Evolutionary conservation across 2,113 vertebrate species (phyloP).

Genomic region (Megaceryle torquata): DNA sequence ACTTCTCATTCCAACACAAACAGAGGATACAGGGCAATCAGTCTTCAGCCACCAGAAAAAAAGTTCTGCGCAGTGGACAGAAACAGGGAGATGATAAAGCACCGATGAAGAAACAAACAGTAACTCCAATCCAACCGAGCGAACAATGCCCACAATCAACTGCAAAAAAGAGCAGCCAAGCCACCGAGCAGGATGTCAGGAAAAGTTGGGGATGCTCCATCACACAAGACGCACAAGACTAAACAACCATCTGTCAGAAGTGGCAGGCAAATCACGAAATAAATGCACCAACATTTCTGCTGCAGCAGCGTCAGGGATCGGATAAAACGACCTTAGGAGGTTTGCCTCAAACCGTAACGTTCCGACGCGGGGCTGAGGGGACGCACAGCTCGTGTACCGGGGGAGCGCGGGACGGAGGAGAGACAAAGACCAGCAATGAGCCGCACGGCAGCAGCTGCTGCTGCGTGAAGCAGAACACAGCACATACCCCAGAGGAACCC

Average conservation of each 20-base stretch:
- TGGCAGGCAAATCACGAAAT: not conserved
- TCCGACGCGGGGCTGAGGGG: not conserved
- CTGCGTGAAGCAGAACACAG: rapidly evolving
- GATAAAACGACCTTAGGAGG: not conserved
- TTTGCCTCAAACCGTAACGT: not conserved
- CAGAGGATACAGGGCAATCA: conserved; percentile 16
- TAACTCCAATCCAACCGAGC: not conserved
- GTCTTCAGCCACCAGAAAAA: not conserved
- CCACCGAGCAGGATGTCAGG: not conserved
- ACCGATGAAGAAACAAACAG: conserved; percentile 48
- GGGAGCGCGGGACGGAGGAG: not conserved
- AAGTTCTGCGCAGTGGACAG: not conserved
- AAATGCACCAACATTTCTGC: not conserved
- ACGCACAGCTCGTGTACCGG: rapidly evolving
- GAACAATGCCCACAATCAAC: conserved; percentile 40
- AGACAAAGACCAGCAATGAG: not conserved
- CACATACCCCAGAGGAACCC: rapidly evolving
- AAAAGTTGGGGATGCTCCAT: conserved; percentile 48
- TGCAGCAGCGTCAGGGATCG: not conserved
- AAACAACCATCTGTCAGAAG: conserved; percentile 6
- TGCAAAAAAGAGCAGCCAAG: not conserved
- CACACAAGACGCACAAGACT: not conserved
- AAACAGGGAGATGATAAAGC: conserved; percentile 31
- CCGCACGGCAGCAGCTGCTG: not conserved
- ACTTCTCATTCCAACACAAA: conserved; percentile 24